phyloP scores from a whole-genome alignment of 2,888 invertebrate species.

The Napeogenes inachia region DNA sequence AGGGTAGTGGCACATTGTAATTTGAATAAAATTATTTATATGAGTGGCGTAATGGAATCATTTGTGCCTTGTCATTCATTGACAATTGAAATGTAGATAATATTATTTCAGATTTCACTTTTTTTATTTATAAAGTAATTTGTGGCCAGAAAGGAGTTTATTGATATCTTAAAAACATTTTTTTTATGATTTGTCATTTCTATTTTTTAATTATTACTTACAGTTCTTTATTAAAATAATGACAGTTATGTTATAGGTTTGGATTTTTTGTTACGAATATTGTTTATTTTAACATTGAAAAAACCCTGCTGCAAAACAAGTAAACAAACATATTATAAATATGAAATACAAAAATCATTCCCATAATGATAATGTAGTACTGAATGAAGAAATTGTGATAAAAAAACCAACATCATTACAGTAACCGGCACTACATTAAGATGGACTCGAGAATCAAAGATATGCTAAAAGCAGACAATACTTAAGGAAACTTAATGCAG shows the following conservation, averaged over 20 bases:
- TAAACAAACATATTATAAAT: too few species aligned
- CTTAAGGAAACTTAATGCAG: slow-evolving; percentile 29
- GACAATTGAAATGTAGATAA: slow-evolving; percentile 39
- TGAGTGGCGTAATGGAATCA: slow-evolving; percentile 35
- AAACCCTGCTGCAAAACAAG: too few species aligned
- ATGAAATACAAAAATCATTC: too few species aligned
- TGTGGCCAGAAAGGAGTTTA: background rate
- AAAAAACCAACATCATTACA: too few species aligned
- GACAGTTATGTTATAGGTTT: slow-evolving; percentile 3
- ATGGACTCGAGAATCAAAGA: slow-evolving; percentile 7
- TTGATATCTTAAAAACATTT: background rate
- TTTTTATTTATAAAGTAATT: slow-evolving; percentile 19
- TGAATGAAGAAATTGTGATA: too few species aligned
- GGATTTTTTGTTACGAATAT: background rate
- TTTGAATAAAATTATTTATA: slow-evolving; percentile 31
- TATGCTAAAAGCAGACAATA: slow-evolving; percentile 18
- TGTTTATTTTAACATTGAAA: too few species aligned
- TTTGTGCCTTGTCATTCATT: slow-evolving; percentile 48
- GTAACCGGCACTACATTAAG: background rate
- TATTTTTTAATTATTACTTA: slow-evolving; percentile 7
- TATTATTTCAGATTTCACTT: slow-evolving; percentile 36
- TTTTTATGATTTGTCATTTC: background rate
- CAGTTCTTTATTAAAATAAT: background rate
- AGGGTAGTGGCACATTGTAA: slow-evolving; percentile 31
- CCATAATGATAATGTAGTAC: too few species aligned